These are phyloP conservation scores for Paelopatides confundens DNA, from an alignment of 53 echinoderm and acorn worm genomes.

Conservation along the genomic window DNA sequence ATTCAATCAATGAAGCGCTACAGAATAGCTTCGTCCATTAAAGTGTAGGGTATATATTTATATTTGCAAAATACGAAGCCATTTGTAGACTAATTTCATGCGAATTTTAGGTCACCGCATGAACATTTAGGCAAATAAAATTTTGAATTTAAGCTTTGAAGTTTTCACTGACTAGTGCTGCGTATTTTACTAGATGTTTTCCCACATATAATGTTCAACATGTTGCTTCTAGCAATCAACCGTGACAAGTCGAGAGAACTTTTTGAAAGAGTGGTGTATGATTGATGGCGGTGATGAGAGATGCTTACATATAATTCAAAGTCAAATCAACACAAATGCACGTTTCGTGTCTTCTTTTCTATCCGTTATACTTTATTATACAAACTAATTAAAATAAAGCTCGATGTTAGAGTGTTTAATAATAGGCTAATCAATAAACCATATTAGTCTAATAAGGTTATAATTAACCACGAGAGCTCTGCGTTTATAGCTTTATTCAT, in stretches of 20 bases:
- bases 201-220: not conserved
- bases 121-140: not conserved
- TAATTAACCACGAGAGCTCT: no score
- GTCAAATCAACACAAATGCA: no score
- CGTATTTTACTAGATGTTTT: not conserved
- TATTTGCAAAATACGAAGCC: not conserved
- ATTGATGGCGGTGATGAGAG: no score
- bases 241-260: not conserved
- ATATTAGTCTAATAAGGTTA: no score
- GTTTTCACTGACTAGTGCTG: not conserved
- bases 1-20: conserved; percentile 25
- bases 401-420: no score
- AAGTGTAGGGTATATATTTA: not conserved
- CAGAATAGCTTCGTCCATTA: conserved; percentile 15
- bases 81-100: not conserved
- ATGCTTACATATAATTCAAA: no score
- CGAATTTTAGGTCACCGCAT: not conserved
- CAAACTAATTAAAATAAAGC: no score
- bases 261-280: not conserved
- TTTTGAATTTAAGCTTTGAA: no score
- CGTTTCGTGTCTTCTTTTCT: no score
- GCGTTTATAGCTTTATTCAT: no score
- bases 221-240: not conserved
- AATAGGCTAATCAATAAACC: no score
- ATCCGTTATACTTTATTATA: no score